Percentiles rank a stretch among this genome's conserved stretches.
These are phyloP conservation scores for Patiria miniata DNA, from an alignment of 35 echinoderm and acorn worm genomes.

Conservation along the genomic window DNA sequence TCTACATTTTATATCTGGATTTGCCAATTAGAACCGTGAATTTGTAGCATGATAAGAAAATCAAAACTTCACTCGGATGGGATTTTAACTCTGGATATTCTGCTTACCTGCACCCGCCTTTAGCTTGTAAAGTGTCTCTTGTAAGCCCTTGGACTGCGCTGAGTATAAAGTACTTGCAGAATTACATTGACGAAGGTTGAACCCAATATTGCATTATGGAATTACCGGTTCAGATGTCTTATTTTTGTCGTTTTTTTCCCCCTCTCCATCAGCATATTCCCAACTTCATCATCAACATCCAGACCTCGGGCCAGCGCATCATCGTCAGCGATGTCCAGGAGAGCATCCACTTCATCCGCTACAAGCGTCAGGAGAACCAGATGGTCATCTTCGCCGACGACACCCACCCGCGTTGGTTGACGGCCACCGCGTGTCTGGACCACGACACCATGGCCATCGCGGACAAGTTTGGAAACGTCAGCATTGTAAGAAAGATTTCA, in stretches of 20 bases:
- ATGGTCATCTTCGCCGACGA: constrained; percentile 97
- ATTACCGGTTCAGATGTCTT: too few species aligned
- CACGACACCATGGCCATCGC: constrained; percentile 83
- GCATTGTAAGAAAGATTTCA: constrained; percentile 81
- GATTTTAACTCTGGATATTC: too few species aligned
- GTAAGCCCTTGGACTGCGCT: too few species aligned
- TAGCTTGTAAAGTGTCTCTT: too few species aligned
- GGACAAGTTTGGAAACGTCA: constrained; percentile 97
- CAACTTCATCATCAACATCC: constrained; percentile 93
- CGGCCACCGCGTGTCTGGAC: constrained; percentile 82
- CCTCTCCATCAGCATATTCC: constrained; percentile 82
- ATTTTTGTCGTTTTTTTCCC: not conserved
- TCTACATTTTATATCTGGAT: too few species aligned
- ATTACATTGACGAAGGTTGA: too few species aligned
- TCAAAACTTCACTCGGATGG: too few species aligned
- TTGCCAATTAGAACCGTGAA: too few species aligned
- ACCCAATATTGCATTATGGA: too few species aligned
- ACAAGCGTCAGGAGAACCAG: constrained; percentile 93
- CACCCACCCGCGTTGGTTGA: constrained; percentile 85
- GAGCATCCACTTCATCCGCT: constrained; percentile 93
- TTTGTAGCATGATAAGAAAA: too few species aligned
- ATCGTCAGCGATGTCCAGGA: constrained; percentile 94
- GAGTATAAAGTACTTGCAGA: too few species aligned
- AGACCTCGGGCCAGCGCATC: constrained; percentile 66
- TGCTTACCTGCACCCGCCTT: too few species aligned